Percentiles rank a stretch among this genome's conserved stretches.
phyloP scores from a whole-genome alignment of 2,888 invertebrate species.

The Megalurothrips usitatus region DNA sequence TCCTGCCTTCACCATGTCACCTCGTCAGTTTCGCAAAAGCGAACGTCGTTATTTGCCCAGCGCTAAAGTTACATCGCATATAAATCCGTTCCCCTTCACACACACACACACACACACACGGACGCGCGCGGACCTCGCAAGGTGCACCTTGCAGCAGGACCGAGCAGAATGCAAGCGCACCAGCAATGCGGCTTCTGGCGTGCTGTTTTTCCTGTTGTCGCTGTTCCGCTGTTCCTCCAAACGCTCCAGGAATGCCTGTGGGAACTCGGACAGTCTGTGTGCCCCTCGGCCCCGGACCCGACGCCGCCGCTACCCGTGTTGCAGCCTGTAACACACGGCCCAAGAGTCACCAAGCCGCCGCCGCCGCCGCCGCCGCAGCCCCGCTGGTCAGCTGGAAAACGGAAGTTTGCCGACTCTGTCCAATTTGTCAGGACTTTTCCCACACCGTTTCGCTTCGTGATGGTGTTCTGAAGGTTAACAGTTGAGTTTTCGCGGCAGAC shows the following conservation, averaged over 20 bases:
- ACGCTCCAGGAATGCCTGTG: constrained; percentile 24
- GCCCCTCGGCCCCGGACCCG: too few relatives aligned
- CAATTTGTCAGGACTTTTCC: too few relatives aligned
- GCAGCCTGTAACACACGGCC: too few relatives aligned
- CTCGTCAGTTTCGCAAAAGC: neutral
- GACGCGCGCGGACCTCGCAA: neutral
- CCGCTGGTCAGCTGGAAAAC: neutral
- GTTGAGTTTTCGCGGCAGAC: too few relatives aligned
- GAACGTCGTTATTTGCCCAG: neutral
- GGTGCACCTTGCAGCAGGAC: constrained; percentile 6
- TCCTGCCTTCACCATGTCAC: neutral
- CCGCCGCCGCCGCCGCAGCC: too few relatives aligned
- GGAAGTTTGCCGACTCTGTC: too few relatives aligned
- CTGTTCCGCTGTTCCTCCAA: constrained; percentile 21
- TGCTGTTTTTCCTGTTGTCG: constrained; percentile 15
- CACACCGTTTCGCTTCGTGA: too few relatives aligned
- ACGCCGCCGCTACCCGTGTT: too few relatives aligned
- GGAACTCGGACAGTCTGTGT: constrained; percentile 22
- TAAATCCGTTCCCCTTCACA: neutral
- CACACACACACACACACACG: neutral
- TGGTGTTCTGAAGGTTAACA: too few relatives aligned
- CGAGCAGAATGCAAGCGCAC: neutral
- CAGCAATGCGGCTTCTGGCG: constrained; percentile 8
- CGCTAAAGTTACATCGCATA: constrained; percentile 7
- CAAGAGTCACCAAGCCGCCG: too few relatives aligned